Percentiles rank a stretch among this genome's conserved stretches.
phyloP scores from a whole-genome alignment of 2,888 invertebrate genomes.

The Hyles lineata region DNA sequence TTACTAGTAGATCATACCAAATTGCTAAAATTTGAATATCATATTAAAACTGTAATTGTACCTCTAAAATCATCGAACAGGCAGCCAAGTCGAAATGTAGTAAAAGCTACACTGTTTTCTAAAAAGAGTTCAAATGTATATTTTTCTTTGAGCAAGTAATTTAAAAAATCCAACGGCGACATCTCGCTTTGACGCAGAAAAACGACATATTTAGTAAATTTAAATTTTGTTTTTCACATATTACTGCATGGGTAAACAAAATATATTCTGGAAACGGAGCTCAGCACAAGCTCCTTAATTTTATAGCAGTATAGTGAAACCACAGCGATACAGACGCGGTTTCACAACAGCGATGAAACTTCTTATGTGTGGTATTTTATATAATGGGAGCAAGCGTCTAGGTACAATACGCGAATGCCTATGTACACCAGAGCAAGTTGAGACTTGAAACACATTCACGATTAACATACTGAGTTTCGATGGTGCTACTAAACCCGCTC shows the following conservation, averaged over 20 bases:
- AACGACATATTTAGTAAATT: conserved; percentile 1
- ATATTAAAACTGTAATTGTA: neutral
- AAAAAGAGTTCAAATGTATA: no score
- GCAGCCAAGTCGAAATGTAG: no score
- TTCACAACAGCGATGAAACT: conserved; percentile 19
- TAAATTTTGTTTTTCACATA: neutral
- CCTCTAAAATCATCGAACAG: neutral
- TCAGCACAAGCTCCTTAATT: neutral
- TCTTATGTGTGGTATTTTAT: conserved; percentile 20
- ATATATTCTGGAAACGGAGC: neutral
- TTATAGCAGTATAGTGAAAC: conserved; percentile 7
- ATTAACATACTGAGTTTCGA: conserved; percentile 51
- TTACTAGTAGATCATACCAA: neutral
- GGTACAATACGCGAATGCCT: conserved; percentile 6
- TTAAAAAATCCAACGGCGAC: no score
- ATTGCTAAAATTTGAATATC: conserved; percentile 1
- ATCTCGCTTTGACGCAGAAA: no score
- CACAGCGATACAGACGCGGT: conserved; percentile 13
- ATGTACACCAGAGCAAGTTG: conserved; percentile 35
- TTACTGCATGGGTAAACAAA: neutral
- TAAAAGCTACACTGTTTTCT: no score
- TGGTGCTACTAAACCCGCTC: conserved; percentile 30
- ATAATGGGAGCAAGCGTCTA: conserved; percentile 10
- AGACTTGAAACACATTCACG: conserved; percentile 44
- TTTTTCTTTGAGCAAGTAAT: no score